Conservation (phyloP, 2,113 vertebrate genomes). For the Hassar affinis region DNA sequence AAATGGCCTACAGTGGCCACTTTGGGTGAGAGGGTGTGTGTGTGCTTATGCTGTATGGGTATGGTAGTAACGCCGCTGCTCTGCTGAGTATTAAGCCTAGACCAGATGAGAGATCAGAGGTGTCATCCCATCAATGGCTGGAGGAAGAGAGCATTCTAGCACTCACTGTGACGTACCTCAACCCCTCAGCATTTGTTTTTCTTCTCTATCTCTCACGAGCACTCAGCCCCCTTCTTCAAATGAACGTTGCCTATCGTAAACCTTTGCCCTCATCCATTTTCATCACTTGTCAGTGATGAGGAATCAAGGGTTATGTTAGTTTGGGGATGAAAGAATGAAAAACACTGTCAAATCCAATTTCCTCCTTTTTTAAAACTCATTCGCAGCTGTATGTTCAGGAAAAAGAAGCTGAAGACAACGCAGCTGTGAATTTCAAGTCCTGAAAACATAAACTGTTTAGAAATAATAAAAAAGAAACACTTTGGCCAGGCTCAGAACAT, state of each 20-base stretch:
- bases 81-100: slow-evolving; percentile 65
- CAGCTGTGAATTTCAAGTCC: slow-evolving; percentile 52
- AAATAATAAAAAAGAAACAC: slow-evolving; percentile 39
- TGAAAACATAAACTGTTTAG: slow-evolving; percentile 61
- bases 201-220: slow-evolving; percentile 62
- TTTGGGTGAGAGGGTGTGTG: slow-evolving; percentile 29
- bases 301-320: slow-evolving; percentile 58
- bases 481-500: slow-evolving; percentile 47
- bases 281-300: slow-evolving; percentile 52
- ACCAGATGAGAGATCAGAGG: slow-evolving; percentile 67
- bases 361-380: slow-evolving; percentile 42
- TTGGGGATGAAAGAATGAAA: slow-evolving; percentile 60
- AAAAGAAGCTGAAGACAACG: slow-evolving; percentile 42
- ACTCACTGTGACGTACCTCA: slow-evolving; percentile 56
- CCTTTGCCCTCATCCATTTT: slow-evolving; percentile 51
- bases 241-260: slow-evolving; percentile 63
- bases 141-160: slow-evolving; percentile 65
- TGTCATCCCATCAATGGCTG: slow-evolving; percentile 58
- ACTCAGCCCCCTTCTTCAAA: slow-evolving; percentile 65
- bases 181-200: slow-evolving; percentile 68
- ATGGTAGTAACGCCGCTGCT: slow-evolving; percentile 34
- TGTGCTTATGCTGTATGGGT: slow-evolving; percentile 23
- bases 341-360: slow-evolving; percentile 61
- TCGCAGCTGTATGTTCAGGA: slow-evolving; percentile 52
- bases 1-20: slow-evolving; percentile 71